A percentile compares a stretch with the other conserved stretches of the same genome.
phyloP scores from a whole-genome alignment of 2,113 vertebrate genomes.

The Willisornis vidua region DNA sequence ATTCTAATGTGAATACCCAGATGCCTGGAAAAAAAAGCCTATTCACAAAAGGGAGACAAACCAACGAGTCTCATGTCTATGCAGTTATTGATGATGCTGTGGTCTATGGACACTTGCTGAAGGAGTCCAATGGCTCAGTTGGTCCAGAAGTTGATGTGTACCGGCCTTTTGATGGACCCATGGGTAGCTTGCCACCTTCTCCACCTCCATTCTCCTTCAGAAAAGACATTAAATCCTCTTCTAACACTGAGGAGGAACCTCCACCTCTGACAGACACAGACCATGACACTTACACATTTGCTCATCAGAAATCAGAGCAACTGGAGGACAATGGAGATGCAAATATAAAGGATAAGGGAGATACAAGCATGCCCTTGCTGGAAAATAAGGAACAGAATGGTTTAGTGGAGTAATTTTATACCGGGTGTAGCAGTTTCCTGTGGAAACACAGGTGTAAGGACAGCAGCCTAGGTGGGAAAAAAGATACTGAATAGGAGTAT shows the following conservation, averaged over 20 bases:
- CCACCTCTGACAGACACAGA: slow-evolving; percentile 67
- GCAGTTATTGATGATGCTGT: slow-evolving; percentile 87
- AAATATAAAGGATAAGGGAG: slow-evolving; percentile 17
- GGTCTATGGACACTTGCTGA: slow-evolving; percentile 84
- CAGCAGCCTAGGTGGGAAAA: neutral
- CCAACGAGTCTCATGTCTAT: slow-evolving; percentile 88
- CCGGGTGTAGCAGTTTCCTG: neutral
- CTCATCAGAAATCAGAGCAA: slow-evolving; percentile 56
- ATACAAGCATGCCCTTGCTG: slow-evolving; percentile 56
- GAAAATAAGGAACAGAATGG: slow-evolving; percentile 27
- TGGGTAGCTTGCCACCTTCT: slow-evolving; percentile 75
- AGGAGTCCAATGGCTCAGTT: slow-evolving; percentile 48
- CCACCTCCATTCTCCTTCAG: slow-evolving; percentile 74
- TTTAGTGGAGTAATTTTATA: neutral
- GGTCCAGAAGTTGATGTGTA: slow-evolving; percentile 70
- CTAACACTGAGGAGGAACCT: neutral
- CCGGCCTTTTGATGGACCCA: slow-evolving; percentile 77
- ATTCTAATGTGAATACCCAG: slow-evolving; percentile 79
- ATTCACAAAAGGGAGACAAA: slow-evolving; percentile 77
- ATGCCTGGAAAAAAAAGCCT: slow-evolving; percentile 65
- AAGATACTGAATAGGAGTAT: neutral
- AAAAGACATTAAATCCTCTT: slow-evolving; percentile 35
- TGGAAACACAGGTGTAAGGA: neutral
- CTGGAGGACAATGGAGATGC: slow-evolving; percentile 23
- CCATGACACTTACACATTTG: slow-evolving; percentile 84